Base-by-base conservation (phyloP, 2,888 invertebrate species). In the Pollenia griseotomentosa region DNA sequence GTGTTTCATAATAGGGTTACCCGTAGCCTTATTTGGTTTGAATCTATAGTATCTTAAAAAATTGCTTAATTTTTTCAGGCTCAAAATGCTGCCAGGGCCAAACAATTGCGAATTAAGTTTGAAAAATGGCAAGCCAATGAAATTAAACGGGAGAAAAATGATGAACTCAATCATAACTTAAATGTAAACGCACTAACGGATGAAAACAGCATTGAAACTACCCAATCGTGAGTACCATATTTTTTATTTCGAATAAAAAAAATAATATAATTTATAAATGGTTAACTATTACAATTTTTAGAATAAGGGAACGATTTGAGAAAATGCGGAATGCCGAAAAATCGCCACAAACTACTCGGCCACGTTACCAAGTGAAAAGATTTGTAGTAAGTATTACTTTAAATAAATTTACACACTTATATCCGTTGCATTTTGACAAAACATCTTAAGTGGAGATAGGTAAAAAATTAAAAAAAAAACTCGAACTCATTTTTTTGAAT, bases 231-330 rank as follows among this genome's bases (percentile, higher is more conserved):
- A 94, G 93, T 89, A 90, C 48, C 59, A 46, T 42, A 46, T 14
- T 12, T 44, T 48, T 70, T 40, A 19, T 11, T 42, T 61, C 55
- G 14, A 19, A 19, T 1, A 19, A 19, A 19, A 33, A 33, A 33
- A 33, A 33, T 33, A n/a, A 33, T 33, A 33, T 3, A 33, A 33
- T 33, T 33, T 2, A 33, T 33, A 4, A 33, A 33, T 33, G 33
- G 33, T 33, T 2, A 33, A 33, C 33, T 33, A 33, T 33, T 33
- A 33, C 33, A 33, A 33, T 33, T 93, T 94, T 68, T 93, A 97
- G 97, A 93, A 95, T 98, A 90, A 96, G 97, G 83, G 97, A 97
- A 85, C 96, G 96, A 91, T 99, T 98, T 93, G 98, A 98, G 93
- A 97, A 97, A 85, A 95, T 98, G 94, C 96, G 96, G 86, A 95